Conservation (phyloP, 2,888 invertebrate genomes). For the Melanotus villosus region DNA sequence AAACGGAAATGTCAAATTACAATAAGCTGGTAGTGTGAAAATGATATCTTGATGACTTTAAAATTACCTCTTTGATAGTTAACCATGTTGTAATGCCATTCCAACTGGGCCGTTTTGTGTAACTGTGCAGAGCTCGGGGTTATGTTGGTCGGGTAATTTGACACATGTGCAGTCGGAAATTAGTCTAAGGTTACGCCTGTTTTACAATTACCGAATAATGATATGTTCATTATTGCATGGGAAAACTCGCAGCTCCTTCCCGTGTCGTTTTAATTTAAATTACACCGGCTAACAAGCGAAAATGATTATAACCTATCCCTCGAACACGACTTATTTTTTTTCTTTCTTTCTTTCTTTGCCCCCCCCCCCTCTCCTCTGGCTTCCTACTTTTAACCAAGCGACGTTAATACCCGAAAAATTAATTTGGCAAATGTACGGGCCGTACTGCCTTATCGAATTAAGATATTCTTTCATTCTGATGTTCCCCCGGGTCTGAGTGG, state of each 20-base stretch:
- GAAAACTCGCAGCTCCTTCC: conserved; percentile 50
- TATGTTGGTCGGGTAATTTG: conserved; percentile 46
- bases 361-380: too few species aligned
- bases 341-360: too few species aligned
- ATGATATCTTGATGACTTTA: conserved; percentile 67
- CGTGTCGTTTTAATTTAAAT: conserved; percentile 16
- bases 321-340: too few species aligned
- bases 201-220: conserved; percentile 55
- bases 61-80: conserved; percentile 59
- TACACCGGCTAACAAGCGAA: conserved; percentile 9
- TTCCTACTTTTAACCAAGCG: neutral
- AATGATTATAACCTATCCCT: neutral
- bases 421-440: conserved; percentile 42
- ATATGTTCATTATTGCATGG: conserved; percentile 53
- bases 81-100: conserved; percentile 44
- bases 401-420: conserved; percentile 35
- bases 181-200: conserved; percentile 51
- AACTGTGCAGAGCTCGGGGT: conserved; percentile 43
- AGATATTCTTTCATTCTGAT: conserved; percentile 48
- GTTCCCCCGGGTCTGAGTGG: conserved; percentile 47
- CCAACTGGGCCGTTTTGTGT: conserved; percentile 45
- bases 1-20: conserved; percentile 68
- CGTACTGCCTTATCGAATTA: conserved; percentile 48
- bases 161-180: conserved; percentile 47
- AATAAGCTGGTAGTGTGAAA: conserved; percentile 66